Base-by-base conservation (phyloP, 2,888 invertebrate genomes). In the Acholoe squamosa region DNA sequence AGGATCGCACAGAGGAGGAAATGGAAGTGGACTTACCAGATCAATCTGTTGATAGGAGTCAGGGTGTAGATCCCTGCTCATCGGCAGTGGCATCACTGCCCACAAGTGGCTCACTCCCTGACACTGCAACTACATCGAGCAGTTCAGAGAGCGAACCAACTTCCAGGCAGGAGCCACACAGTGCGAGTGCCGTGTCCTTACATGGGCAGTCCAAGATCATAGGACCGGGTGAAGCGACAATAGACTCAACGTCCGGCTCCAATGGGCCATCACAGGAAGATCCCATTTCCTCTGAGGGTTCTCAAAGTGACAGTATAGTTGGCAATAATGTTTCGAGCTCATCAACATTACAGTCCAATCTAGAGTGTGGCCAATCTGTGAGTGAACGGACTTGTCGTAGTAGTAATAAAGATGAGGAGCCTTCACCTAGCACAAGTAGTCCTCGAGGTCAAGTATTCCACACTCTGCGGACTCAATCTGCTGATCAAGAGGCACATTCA, bases 171-270 rank as follows among this genome's bases (percentile, higher is more conserved):
- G 86, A 86, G 28, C 86, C 86, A 3, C 86, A 86, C 54, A 86
- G 86, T 86, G 86, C 28, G 16, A 86, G 54, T 12, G n/a, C 52
- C 0, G 56, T 7, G 28, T 52, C 25, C n/a, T 80, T 80, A 14
- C 80, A 10, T 16, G 34, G 34, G 22, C 80, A 80, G 43, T 80
- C 80, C 0, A 43, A 33, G 33, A 43, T 43, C 14, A 43, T 34
- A 31, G 51, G 84, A 84, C 84, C 16, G 43, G 43, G 52, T 31
- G 86, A 86, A 52, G 86, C 25, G 54, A 56, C 86, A 86, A 86
- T 86, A 52, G 86, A 86, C 86, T 86, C 86, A n/a, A 86, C 86
- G 25, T 86, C 86, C 33, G 86, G 86, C 80, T 80, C 80, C 80
- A 86, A 31, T 28, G 52, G 86, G 25, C 86, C 54, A 25, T 86